These are phyloP conservation scores for Drosophila paranaensis DNA, from an alignment of 2,888 invertebrate genomes.

Conservation along the genomic window DNA sequence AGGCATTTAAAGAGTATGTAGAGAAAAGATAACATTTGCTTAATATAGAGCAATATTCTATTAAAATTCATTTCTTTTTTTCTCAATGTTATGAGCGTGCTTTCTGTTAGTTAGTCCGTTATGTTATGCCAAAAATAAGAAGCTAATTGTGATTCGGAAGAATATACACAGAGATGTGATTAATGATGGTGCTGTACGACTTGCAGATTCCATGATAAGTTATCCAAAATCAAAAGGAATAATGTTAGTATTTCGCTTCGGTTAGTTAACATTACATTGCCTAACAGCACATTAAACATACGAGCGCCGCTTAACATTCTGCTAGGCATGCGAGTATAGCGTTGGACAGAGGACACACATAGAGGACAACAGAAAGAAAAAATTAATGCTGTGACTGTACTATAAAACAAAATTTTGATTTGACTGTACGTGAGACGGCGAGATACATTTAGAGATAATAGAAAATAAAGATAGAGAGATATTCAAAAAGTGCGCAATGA, in stretches of 20 bases:
- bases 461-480: conserved; percentile 45
- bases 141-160: conserved; percentile 57
- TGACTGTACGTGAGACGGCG: conserved; percentile 60
- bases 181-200: conserved; percentile 59
- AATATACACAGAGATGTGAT: conserved; percentile 75
- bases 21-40: conserved; percentile 12
- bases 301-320: conserved; percentile 58
- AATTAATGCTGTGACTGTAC: conserved; percentile 53
- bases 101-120: conserved; percentile 45
- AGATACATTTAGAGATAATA: conserved; percentile 49
- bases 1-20: conserved; percentile 20
- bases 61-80: neutral
- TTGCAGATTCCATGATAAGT: conserved; percentile 60
- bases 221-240: conserved; percentile 45
- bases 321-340: conserved; percentile 35
- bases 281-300: conserved; percentile 47
- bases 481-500: conserved; percentile 60
- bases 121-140: conserved; percentile 57
- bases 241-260: conserved; percentile 58
- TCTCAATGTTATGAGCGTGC: conserved; percentile 68
- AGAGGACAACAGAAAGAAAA: conserved; percentile 33
- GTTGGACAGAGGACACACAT: conserved; percentile 46
- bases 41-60: conserved; percentile 10
- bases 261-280: conserved; percentile 58
- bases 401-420: conserved; percentile 21